Evolutionary conservation across 1,140 invertebrate genomes (phyloP).

Genomic region (Drosophila varians): DNA sequence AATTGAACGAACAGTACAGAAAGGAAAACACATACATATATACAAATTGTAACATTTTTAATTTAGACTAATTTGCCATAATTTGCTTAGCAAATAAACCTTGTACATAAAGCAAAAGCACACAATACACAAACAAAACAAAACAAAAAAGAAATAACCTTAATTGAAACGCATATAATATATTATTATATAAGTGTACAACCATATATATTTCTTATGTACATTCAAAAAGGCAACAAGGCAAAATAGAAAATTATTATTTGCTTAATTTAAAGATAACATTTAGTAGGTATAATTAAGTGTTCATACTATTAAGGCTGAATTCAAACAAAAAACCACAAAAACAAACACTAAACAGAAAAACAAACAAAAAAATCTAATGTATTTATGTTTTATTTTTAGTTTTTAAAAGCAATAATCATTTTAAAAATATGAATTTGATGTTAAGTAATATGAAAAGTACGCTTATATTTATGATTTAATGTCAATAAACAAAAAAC

Average conservation of each 20-base stretch:
- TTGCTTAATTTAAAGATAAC: slow-evolving; percentile 26
- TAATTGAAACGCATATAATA: slow-evolving; percentile 64
- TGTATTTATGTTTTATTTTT: slow-evolving; percentile 68
- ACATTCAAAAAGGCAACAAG: slow-evolving; percentile 48
- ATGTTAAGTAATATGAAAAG: slow-evolving; percentile 69
- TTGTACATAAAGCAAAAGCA: slow-evolving; percentile 35
- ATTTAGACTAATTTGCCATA: slow-evolving; percentile 79
- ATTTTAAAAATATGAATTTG: slow-evolving; percentile 65
- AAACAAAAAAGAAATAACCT: slow-evolving; percentile 9
- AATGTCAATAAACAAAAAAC: slow-evolving; percentile 49
- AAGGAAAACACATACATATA: slow-evolving; percentile 11
- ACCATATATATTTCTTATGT: slow-evolving; percentile 38
- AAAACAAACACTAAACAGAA: slow-evolving; percentile 44
- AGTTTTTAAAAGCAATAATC: slow-evolving; percentile 70
- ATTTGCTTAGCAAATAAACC: slow-evolving; percentile 80
- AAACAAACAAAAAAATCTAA: slow-evolving; percentile 38
- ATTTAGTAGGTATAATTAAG: slow-evolving; percentile 31
- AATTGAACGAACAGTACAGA: slow-evolving; percentile 20
- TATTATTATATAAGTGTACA: slow-evolving; percentile 71
- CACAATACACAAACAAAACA: slow-evolving; percentile 19
- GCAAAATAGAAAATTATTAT: slow-evolving; percentile 49
- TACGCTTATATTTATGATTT: slow-evolving; percentile 70
- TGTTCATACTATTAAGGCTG: slow-evolving; percentile 67
- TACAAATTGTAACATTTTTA: slow-evolving; percentile 32
- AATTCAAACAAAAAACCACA: slow-evolving; percentile 54